Evolutionary conservation across 2,797 vertebrate species (phyloP).

Genomic region (Mus spretus): DNA sequence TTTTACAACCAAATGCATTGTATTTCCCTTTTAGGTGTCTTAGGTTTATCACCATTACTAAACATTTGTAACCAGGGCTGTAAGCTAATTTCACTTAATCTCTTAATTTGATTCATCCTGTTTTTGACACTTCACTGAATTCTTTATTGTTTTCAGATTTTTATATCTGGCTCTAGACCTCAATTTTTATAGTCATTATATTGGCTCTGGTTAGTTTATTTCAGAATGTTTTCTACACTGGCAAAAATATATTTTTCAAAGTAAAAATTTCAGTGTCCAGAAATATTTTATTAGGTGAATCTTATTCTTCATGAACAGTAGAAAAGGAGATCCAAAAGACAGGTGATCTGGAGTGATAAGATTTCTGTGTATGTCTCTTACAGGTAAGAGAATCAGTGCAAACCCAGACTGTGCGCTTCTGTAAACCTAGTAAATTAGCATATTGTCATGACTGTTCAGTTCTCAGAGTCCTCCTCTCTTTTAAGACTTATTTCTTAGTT

Average conservation of each 20-base stretch:
- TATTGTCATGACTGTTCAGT: not conserved
- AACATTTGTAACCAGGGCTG: constrained; percentile 59
- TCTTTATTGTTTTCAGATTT: constrained; percentile 71
- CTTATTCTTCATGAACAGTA: constrained; percentile 27
- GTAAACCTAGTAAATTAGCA: constrained; percentile 4
- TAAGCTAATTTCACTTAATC: constrained; percentile 45
- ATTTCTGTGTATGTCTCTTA: constrained; percentile 32
- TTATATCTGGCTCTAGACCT: constrained; percentile 46
- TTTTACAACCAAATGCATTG: constrained; percentile 26
- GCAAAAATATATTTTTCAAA: constrained; percentile 65
- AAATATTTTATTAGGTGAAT: constrained; percentile 53
- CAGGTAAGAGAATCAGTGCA: not conserved
- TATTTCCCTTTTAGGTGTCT: constrained; percentile 48
- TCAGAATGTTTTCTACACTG: constrained; percentile 58
- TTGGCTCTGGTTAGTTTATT: constrained; percentile 68
- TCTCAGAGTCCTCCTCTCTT: not conserved
- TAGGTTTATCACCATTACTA: constrained; percentile 66
- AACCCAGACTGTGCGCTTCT: not conserved
- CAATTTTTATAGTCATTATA: constrained; percentile 70
- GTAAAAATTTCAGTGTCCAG: constrained; percentile 23
- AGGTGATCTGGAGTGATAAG: not conserved
- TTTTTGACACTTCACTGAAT: constrained; percentile 50
- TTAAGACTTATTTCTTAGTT: not conserved
- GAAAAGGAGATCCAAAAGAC: constrained; percentile 12
- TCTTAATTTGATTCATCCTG: constrained; percentile 48